Percentiles rank a stretch among this genome's conserved stretches.
Conservation (phyloP, 2,888 invertebrate genomes). For the Agriopis aurantiaria region DNA sequence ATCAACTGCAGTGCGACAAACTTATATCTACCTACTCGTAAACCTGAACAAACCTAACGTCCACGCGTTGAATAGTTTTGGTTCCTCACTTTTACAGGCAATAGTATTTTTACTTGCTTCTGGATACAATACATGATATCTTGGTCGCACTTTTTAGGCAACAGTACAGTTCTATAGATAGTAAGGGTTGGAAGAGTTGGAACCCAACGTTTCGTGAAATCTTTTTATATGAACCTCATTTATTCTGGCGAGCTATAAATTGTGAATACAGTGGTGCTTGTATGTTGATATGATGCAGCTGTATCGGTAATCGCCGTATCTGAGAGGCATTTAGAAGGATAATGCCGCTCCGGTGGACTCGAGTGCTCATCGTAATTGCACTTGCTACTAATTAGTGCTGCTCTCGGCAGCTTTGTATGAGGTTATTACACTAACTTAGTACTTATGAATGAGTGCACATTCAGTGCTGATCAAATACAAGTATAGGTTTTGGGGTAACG, state of each 20-base stretch:
- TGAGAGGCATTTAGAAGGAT: conserved; percentile 23
- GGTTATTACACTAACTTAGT: conserved; percentile 17
- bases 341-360: conserved; percentile 29
- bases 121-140: no score
- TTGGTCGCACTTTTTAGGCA: no score
- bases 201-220: no score
- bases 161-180: no score
- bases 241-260: not conserved
- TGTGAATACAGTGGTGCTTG: conserved; percentile 62
- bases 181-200: no score
- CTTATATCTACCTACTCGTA: no score
- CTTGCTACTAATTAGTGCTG: conserved; percentile 75
- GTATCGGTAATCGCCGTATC: conserved; percentile 51
- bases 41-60: no score
- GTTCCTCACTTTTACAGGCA: no score
- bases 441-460: not conserved
- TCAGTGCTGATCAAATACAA: not conserved
- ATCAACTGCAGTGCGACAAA: no score
- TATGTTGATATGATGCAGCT: conserved; percentile 75
- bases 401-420: conserved; percentile 44
- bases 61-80: no score
- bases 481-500: not conserved
- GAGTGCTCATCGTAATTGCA: conserved; percentile 67
- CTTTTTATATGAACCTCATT: no score
- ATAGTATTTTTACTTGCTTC: no score